Evolutionary conservation across 2,797 vertebrate genomes (phyloP).

Genomic region (Gallinago nigripennis): DNA sequence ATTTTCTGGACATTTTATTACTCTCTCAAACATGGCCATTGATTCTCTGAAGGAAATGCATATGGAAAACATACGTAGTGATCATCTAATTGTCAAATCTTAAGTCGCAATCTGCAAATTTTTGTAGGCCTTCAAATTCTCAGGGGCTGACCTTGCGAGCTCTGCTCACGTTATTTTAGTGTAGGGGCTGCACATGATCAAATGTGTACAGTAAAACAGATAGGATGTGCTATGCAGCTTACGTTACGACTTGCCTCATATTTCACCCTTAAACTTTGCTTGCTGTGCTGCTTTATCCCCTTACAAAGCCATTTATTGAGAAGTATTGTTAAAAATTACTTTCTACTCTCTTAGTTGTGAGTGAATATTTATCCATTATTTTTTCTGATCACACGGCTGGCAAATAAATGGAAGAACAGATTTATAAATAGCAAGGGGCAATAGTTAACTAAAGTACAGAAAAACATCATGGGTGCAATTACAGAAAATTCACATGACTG

Average conservation of each 20-base stretch:
- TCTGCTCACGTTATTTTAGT: background rate
- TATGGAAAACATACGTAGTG: background rate
- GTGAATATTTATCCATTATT: background rate
- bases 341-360: background rate
- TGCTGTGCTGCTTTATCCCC: background rate
- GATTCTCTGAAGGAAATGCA: background rate
- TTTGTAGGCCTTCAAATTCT: background rate
- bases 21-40: background rate
- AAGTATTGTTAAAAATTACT: background rate
- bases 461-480: background rate
- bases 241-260: background rate
- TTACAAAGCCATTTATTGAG: background rate
- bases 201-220: background rate
- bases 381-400: background rate
- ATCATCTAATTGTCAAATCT: background rate
- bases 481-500: background rate
- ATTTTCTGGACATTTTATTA: background rate
- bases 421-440: background rate
- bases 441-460: background rate
- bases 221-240: background rate
- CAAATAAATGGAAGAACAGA: background rate
- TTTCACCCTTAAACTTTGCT: background rate
- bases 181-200: background rate
- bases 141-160: background rate
- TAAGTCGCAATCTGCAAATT: background rate